A percentile compares a stretch with the other conserved stretches of the same genome.
Evolutionary conservation across 2,888 invertebrate species (phyloP).

Genomic region (Galeopsomyia nigrocyanea): DNA sequence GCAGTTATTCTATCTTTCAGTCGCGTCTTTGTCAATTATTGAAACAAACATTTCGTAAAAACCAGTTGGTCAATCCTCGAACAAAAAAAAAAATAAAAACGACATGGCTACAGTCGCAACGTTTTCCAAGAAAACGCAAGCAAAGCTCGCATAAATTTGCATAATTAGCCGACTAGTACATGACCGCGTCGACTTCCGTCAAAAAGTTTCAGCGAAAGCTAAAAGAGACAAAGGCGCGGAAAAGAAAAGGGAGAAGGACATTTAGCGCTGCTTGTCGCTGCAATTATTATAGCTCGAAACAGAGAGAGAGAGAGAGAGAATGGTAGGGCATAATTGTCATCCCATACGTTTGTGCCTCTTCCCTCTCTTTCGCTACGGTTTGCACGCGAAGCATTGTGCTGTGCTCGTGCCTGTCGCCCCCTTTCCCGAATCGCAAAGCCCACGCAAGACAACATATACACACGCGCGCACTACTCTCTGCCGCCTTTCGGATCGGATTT

Average conservation of each 20-base stretch:
- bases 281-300: constrained; percentile 36
- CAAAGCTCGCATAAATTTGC: too few species aligned
- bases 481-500: constrained; percentile 64
- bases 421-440: constrained; percentile 52
- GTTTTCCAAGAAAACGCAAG: too few species aligned
- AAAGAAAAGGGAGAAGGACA: not conserved
- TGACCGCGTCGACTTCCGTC: too few species aligned
- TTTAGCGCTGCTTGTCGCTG: constrained; percentile 14
- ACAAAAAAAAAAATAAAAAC: too few species aligned
- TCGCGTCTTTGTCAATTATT: too few species aligned
- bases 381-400: constrained; percentile 61
- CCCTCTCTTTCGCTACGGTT: constrained; percentile 44
- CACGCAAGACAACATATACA: constrained; percentile 65
- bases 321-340: constrained; percentile 68
- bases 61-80: too few species aligned
- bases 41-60: too few species aligned
- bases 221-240: too few species aligned
- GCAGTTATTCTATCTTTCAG: too few species aligned
- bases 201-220: too few species aligned
- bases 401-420: constrained; percentile 67
- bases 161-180: too few species aligned
- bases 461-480: constrained; percentile 60
- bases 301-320: constrained; percentile 43
- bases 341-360: constrained; percentile 55
- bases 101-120: too few species aligned